Evolutionary conservation across 2,797 vertebrate species (phyloP).

Genomic region (Strix occidentalis): DNA sequence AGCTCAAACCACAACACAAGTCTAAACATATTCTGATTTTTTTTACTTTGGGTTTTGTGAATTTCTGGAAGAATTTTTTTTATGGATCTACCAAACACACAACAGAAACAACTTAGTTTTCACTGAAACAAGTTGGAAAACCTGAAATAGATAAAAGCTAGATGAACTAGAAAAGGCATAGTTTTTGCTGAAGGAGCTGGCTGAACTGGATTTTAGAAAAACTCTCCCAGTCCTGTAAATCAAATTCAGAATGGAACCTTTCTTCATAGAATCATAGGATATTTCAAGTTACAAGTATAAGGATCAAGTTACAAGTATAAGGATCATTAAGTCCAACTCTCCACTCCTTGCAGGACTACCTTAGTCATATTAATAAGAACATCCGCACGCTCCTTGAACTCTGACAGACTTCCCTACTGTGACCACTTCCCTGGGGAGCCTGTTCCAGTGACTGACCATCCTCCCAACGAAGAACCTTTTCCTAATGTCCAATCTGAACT

Average conservation of each 20-base stretch:
- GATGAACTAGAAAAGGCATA: not conserved
- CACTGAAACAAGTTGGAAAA: not conserved
- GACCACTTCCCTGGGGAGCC: not conserved
- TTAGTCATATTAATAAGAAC: not conserved
- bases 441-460: rapidly evolving
- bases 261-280: not conserved
- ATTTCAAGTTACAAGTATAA: not conserved
- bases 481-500: not conserved
- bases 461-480: not conserved
- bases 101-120: not conserved
- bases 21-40: not conserved
- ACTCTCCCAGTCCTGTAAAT: not conserved
- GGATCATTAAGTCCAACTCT: not conserved
- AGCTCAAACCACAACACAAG: not conserved
- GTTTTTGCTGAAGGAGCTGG: not conserved
- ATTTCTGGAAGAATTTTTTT: not conserved
- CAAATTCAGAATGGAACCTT: not conserved
- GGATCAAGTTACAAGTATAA: not conserved
- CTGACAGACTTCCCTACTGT: not conserved
- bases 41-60: not conserved
- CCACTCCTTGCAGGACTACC: not conserved
- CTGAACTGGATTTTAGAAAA: not conserved
- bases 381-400: not conserved
- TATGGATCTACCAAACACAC: not conserved
- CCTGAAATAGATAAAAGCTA: not conserved